Evolutionary conservation across 2,888 invertebrate species (phyloP).

Genomic region (Diarsia dahlii): DNA sequence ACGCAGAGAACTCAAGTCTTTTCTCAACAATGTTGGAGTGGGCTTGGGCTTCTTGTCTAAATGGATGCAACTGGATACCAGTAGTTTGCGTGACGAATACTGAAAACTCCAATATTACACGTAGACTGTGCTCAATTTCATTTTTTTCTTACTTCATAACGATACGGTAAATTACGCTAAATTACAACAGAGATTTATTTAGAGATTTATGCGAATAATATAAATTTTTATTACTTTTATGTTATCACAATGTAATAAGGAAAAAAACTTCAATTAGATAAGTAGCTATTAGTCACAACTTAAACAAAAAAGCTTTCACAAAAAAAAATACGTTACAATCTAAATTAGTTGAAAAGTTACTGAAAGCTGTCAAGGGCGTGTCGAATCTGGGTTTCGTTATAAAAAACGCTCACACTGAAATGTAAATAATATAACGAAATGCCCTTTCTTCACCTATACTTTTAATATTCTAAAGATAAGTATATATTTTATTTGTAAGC

Average conservation of each 20-base stretch:
- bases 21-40: no score
- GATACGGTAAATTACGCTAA: neutral
- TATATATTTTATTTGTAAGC: no score
- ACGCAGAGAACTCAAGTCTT: neutral
- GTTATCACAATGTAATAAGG: conserved; percentile 7
- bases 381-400: neutral
- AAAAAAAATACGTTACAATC: conserved; percentile 22
- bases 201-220: neutral
- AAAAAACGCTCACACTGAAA: no score
- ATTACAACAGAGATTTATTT: neutral
- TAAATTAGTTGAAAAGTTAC: conserved; percentile 28
- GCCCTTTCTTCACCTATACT: no score
- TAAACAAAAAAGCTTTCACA: conserved; percentile 19
- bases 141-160: no score
- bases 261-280: conserved; percentile 6
- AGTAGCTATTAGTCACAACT: conserved; percentile 16
- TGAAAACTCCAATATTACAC: no score
- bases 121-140: neutral
- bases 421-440: no score
- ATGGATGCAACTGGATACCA: no score
- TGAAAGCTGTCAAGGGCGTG: neutral
- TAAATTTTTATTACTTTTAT: conserved; percentile 5
- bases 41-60: no score
- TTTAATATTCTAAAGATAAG: no score
- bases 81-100: no score